Evolutionary conservation across 2,113 vertebrate genomes (phyloP), one percentile per base, ranked within the genome.

Genomic region (Eolophus roseicapilla): DNA sequence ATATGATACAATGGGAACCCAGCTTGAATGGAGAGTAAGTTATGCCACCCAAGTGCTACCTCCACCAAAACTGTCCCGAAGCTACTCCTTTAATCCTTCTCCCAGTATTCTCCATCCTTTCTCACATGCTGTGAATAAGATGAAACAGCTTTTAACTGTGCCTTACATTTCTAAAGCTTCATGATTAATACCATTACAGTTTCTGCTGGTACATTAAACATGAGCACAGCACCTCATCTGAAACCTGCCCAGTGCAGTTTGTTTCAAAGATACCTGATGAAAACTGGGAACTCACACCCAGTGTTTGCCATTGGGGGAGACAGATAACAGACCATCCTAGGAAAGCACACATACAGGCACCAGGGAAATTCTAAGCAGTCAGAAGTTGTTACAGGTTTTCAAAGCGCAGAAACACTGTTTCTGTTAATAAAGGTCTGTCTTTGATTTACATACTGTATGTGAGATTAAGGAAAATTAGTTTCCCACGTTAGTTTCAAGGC

Each of bases 401-500:
- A 27, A 70, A 76, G 64, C 52, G n/a, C 49, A 20, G 21, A 92
- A 93, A 49, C 52, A 59, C 13, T 29, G 25, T 39, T 70, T 43
- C 47, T 90, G 41, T 67, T 86, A 44, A 84, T 90, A 28, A 35
- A 84, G 20, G 6, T 62, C 50, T 75, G 57, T 37, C 68, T 55
- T 86, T 85, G 29, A 93, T 93, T 94, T 91, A 50, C 25, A 87
- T 29, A 49, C 35, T 74, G 28, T 16, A 44, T 64, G 8, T 20
- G 41, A 82, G 87, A 95, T 95, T 90, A 93, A 64, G 67, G 81
- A 84, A 93, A 89, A 83, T 90, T 82, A 80, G 15, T 75, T 94
- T 59, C 44, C 86, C 10, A 11, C 76, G 35, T 83, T 76, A 85
- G 43, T 86, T 93, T 88, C 55, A 88, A 96, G 74, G 47, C 39